Evolutionary conservation across 2,888 invertebrate genomes (phyloP).

Genomic region (Dorcus parallelipipedus): DNA sequence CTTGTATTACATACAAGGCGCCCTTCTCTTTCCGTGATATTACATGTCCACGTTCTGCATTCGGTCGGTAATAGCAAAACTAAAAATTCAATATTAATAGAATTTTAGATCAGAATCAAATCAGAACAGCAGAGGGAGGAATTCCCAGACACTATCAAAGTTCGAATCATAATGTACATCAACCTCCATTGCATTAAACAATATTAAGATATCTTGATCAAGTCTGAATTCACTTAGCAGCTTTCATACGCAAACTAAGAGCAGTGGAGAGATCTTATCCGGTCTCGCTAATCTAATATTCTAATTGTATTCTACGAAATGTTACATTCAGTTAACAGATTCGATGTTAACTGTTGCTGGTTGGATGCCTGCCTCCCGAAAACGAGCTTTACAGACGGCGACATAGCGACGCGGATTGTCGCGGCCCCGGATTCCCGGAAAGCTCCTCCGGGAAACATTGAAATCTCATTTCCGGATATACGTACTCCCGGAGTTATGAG

Average conservation of each 20-base stretch:
- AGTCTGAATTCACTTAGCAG: conserved; percentile 45
- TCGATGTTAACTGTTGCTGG: conserved; percentile 47
- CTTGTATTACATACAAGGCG: conserved; percentile 4
- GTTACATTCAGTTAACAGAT: conserved; percentile 51
- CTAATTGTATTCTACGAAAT: conserved; percentile 52
- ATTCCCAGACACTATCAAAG: conserved; percentile 16
- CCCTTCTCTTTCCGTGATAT: not conserved
- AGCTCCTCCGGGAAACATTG: conserved; percentile 51
- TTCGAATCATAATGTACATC: conserved; percentile 21
- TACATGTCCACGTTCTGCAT: not conserved
- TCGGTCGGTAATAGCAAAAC: not conserved
- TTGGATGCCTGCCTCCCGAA: conserved; percentile 19
- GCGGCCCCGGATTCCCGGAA: conserved; percentile 30
- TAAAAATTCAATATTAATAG: not conserved
- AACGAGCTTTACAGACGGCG: conserved; percentile 19
- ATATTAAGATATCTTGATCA: conserved; percentile 44
- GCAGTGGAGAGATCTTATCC: conserved; percentile 43
- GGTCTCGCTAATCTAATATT: conserved; percentile 50
- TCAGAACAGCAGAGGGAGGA: not conserved
- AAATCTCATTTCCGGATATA: conserved; percentile 50
- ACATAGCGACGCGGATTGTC: not conserved
- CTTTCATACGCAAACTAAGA: conserved; percentile 33
- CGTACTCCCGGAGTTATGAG: conserved; percentile 34
- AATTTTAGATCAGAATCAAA: not conserved
- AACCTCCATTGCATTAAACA: conserved; percentile 35